Evolutionary conservation across 2,113 vertebrate species (phyloP).

Genomic region (Labeo rohita): DNA sequence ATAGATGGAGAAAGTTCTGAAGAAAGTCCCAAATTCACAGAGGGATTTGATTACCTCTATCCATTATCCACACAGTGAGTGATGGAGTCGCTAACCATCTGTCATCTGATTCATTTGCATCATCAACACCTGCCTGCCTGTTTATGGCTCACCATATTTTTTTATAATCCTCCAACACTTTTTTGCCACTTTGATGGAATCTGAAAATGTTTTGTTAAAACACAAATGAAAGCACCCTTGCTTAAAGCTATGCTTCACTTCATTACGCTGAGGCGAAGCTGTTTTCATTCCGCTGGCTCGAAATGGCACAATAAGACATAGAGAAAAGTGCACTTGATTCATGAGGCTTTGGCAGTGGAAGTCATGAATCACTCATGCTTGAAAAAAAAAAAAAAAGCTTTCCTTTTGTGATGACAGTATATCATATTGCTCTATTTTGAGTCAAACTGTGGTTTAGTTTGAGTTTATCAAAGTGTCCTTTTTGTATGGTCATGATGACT

Average conservation of each 20-base stretch:
- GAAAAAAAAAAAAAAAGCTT: background rate
- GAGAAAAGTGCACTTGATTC: constrained; percentile 30
- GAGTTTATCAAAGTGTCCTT: background rate
- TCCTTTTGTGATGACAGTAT: background rate
- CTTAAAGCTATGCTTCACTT: constrained; percentile 37
- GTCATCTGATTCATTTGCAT: constrained; percentile 99
- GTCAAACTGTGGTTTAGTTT: background rate
- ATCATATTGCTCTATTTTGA: background rate
- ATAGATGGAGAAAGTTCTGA: constrained; percentile 91
- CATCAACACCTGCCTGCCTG: constrained; percentile 90
- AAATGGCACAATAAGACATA: constrained; percentile 36
- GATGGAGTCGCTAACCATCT: constrained; percentile 97
- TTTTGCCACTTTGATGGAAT: constrained; percentile 84
- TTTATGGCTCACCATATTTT: constrained; percentile 78
- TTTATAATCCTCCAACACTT: constrained; percentile 38
- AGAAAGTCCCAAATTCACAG: constrained; percentile 97
- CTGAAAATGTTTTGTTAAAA: constrained; percentile 88
- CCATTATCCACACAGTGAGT: constrained; percentile 97
- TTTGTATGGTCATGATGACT: background rate
- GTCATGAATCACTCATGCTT: constrained; percentile 14
- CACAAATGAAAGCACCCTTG: constrained; percentile 47
- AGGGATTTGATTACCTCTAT: constrained; percentile 99
- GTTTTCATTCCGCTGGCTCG: constrained; percentile 20
- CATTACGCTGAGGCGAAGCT: constrained; percentile 14
- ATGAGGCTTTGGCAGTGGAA: constrained; percentile 10